Base-by-base conservation (phyloP, 2,888 invertebrate genomes). In the Lasioglossum malachurum region DNA sequence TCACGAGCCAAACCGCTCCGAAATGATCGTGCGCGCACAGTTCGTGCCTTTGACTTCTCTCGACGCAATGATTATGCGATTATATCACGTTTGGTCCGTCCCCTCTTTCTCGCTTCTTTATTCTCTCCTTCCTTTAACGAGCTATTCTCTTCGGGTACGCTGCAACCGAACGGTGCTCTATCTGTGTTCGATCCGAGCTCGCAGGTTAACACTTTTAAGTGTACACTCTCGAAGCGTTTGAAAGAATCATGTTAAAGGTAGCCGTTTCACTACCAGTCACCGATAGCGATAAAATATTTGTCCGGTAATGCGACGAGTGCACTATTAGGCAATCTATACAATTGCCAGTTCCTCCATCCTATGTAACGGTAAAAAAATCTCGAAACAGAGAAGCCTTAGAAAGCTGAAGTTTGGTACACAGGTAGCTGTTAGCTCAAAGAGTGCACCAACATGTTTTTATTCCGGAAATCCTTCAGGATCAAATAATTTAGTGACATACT, bases 41-140 rank as follows among this genome's bases (percentile, higher is more conserved):
- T 79, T 81, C 71, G 78, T 73, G 76, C 79, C 83, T 85, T 82
- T 60, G 76, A 82, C 86, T 86, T 81, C 77, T 79, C 80, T 72
- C 78, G 86, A 83, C 82, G 86, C 83, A 90, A 87, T 75, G 80
- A 83, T 90, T 89, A 87, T 82, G 84, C 89, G 80, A 89, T 89
- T 89, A 76, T 83, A 85, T 82, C 76, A 77, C 73, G 75, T 57
- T 46, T 41, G 41, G n/a, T 38, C 38, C 5, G 35, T n/a, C n/a
- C 41, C 71, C 38, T 23, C 38, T n/a, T 23, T 23, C 38, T 71
- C 71, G 12, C 12, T 67, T 31, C 64, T 64, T 31, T 2, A 14
- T 35, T 69, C 69, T 64, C 73, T 53, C 83, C 74, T 82, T 78
- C 78, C 71, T 60, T 53, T 85, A 78, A 83, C 74, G 71, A 71